Conservation (phyloP, 2,113 vertebrate species). For the Monopterus albus region DNA sequence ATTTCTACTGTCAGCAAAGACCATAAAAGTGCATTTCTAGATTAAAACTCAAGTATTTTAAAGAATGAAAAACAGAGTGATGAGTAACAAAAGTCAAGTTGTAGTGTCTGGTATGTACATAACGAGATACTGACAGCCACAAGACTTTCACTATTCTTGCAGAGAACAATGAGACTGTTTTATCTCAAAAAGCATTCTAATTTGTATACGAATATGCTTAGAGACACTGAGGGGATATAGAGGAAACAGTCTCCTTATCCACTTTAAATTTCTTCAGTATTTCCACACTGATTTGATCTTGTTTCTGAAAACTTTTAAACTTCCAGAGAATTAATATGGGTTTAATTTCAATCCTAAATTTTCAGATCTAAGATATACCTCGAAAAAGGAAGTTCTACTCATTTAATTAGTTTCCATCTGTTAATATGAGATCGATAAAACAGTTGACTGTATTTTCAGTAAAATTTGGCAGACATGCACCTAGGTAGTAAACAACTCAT, state of each 20-base stretch:
- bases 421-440: constrained; percentile 8
- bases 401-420: constrained; percentile 41
- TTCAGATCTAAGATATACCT: constrained; percentile 11
- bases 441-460: constrained; percentile 4
- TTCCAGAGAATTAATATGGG: neutral
- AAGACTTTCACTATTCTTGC: neutral
- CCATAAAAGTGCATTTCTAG: too few relatives aligned
- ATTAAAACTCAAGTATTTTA: too few relatives aligned
- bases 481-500: neutral
- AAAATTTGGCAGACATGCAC: constrained; percentile 11
- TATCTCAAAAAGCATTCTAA: too few relatives aligned
- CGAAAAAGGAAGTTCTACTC: constrained; percentile 12
- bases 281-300: neutral
- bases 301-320: constrained; percentile 1
- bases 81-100: too few relatives aligned
- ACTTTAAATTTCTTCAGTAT: neutral
- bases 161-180: neutral
- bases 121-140: too few relatives aligned
- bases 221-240: too few relatives aligned
- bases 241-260: neutral
- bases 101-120: too few relatives aligned
- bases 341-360: neutral
- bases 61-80: too few relatives aligned
- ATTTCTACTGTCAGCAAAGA: too few relatives aligned
- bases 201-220: neutral